Base-by-base conservation (phyloP, 1,140 invertebrate species). In the Pseudomyrmex concolor region DNA sequence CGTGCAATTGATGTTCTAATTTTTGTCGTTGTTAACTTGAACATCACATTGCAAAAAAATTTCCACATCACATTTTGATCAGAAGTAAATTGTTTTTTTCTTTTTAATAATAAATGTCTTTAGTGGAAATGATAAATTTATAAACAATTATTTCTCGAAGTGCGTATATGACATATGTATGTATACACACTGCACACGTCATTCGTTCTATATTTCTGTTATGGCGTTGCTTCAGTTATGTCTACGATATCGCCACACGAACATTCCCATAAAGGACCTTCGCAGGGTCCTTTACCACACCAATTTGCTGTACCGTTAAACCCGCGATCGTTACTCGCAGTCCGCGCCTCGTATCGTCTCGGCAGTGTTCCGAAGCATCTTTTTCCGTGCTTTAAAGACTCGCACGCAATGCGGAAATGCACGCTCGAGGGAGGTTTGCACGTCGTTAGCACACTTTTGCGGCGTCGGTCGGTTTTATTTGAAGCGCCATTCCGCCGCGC, bases 401-500 rank as follows among this genome's bases (percentile, higher is more conserved):
- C 86, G 83, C 86, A 19, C 60, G 87, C 87, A 88, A 88, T 88
- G 87, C 87, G 87, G 87, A 88, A 88, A 88, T 67, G 70, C 68
- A 57, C 50, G 81, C 68, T 63, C 72, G 59, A 78, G 66, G 86
- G 80, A 74, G 86, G 72, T 78, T 87, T 71, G 85, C 81, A 48
- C 74, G 82, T 87, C 86, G 86, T 88, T 88, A 87, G 82, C 82
- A 88, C 86, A 87, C 85, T 88, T 88, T 87, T 88, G 82, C 60
- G 74, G 57, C 60, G 25, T 34, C 55, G 78, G n/a, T 82, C 59
- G 80, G 80, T 82, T 82, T 82, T 51, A 80, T 76, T 72, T 55
- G 25, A 76, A 59, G 57, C 71, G 71, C 66, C 80, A 63, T 82
- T 82, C 25, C 59, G 71, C 70, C 70, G 70, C 57, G 12, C 68